Conservation (phyloP, 1,140 invertebrate genomes). For the Bombyx mandarina region DNA sequence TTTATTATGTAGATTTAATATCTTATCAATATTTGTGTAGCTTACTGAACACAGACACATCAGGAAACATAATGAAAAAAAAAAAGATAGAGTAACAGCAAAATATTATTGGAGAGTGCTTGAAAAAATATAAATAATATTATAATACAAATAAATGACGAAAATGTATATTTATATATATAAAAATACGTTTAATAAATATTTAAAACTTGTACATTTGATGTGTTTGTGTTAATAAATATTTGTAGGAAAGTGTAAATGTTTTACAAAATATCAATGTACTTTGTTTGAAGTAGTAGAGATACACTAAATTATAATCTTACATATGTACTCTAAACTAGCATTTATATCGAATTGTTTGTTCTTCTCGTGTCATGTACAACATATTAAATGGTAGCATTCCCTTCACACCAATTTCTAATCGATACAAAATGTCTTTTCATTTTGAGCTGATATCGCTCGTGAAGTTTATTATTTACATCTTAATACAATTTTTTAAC, state of each 20-base stretch:
- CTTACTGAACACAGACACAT: conserved; percentile 7
- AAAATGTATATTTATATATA: no score
- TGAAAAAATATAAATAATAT: not conserved
- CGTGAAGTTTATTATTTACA: conserved; percentile 43
- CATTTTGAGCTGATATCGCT: conserved; percentile 15
- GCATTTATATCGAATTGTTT: no score
- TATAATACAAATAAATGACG: not conserved
- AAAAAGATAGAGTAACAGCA: not conserved
- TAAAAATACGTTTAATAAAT: no score
- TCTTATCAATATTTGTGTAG: conserved; percentile 21
- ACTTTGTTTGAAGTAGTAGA: no score
- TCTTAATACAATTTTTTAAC: conserved; percentile 43
- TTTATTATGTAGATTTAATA: conserved; percentile 21
- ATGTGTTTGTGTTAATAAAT: conserved; percentile 15
- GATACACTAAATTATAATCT: no score
- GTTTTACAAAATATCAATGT: no score
- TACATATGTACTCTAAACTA: no score
- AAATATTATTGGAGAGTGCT: not conserved
- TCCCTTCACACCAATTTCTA: not conserved
- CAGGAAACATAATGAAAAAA: not conserved
- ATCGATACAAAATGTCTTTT: conserved; percentile 13
- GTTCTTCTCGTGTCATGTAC: not conserved
- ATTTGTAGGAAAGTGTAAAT: not conserved
- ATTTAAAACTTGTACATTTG: conserved; percentile 13
- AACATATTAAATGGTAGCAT: not conserved